phyloP scores from a whole-genome alignment of 2,113 vertebrate genomes.

The Embiotoca jacksoni region DNA sequence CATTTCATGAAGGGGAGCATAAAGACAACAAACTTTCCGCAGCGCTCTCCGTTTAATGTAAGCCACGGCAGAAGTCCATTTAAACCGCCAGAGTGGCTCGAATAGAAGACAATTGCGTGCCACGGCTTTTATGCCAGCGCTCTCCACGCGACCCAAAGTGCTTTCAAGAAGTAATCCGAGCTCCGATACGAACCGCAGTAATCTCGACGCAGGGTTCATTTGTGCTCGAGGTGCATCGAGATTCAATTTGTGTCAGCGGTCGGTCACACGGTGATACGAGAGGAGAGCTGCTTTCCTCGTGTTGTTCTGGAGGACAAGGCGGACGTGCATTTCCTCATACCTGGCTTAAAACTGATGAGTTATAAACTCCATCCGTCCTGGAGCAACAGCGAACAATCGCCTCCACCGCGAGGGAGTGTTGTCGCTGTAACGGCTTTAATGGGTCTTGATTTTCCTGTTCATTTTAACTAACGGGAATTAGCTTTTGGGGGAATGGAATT shows the following conservation, averaged over 20 bases:
- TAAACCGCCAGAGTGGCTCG: not conserved
- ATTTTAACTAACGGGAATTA: not conserved
- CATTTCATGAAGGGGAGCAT: conserved; percentile 1
- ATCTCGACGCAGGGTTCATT: conserved; percentile 56
- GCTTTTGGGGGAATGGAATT: not conserved
- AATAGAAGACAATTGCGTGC: conserved; percentile 28
- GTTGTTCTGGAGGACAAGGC: conserved; percentile 13
- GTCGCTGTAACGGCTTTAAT: not conserved
- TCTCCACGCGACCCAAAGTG: conserved; percentile 35
- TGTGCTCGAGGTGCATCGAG: conserved; percentile 41
- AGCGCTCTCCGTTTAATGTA: not conserved
- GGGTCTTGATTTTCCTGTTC: conserved; percentile 10
- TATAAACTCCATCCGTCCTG: not conserved
- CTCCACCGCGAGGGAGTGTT: not conserved
- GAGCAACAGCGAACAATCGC: not conserved
- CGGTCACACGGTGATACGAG: conserved; percentile 27
- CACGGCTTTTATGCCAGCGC: conserved; percentile 25
- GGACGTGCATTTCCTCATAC: conserved; percentile 37
- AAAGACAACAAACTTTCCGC: not conserved
- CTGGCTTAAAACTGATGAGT: conserved; percentile 12
- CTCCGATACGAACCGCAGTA: conserved; percentile 2
- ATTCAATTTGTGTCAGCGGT: conserved; percentile 40
- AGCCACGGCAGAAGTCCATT: not conserved
- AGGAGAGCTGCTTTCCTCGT: conserved; percentile 1
- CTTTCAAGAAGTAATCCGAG: conserved; percentile 53